Conservation (phyloP, 2,113 vertebrate species). For the Notothenia rossii region DNA sequence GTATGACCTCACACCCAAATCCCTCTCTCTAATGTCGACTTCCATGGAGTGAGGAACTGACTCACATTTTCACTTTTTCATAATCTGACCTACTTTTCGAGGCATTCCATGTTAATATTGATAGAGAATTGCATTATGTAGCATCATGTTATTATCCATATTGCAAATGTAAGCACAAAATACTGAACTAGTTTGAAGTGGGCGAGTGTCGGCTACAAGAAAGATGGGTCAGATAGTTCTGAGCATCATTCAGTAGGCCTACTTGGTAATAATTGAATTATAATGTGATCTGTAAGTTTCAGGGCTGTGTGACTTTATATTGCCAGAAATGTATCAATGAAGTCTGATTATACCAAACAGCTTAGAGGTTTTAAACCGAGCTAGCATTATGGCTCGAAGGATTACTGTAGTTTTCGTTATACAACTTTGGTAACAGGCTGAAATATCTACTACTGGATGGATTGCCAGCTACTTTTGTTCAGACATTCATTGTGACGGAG, state of each 20-base stretch:
- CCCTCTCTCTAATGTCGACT: conserved; percentile 20
- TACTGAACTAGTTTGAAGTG: neutral
- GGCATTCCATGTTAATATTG: conserved; percentile 22
- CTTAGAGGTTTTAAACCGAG: neutral
- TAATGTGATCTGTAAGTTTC: neutral
- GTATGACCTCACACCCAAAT: conserved; percentile 15
- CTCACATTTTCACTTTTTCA: conserved; percentile 48
- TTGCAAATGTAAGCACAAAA: neutral
- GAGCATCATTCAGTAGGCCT: neutral
- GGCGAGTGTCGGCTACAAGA: neutral
- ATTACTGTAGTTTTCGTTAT: neutral
- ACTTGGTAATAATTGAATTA: conserved; percentile 1
- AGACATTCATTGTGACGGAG: neutral
- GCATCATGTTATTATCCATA: neutral
- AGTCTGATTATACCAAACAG: neutral
- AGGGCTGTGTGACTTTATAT: neutral
- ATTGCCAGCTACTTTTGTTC: neutral
- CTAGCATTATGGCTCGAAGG: neutral
- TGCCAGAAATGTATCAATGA: neutral
- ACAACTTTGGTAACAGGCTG: neutral
- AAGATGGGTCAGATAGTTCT: neutral
- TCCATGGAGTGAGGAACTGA: conserved; percentile 8
- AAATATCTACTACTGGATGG: neutral
- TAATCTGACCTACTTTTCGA: conserved; percentile 50
- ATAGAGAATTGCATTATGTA: neutral